These are phyloP conservation scores for Poeciliopsis prolifica DNA, from an alignment of 2,113 vertebrate species.

Conservation along the genomic window DNA sequence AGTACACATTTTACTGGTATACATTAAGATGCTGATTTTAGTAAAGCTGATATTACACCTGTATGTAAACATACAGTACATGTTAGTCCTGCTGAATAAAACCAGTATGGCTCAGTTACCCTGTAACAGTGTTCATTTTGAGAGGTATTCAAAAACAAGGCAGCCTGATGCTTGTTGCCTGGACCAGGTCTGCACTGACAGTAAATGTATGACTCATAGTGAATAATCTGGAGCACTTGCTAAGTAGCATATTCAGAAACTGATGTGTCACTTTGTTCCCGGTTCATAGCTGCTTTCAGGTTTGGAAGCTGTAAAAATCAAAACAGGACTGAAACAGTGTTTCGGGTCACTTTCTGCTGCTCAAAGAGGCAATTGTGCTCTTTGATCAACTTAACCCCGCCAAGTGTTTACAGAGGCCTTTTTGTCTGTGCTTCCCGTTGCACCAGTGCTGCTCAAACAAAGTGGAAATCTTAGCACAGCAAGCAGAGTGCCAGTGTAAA, in stretches of 20 bases:
- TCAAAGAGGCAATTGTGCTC: not conserved
- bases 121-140: constrained; percentile 47
- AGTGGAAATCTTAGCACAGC: not conserved
- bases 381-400: not conserved
- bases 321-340: not conserved
- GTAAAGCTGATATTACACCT: constrained; percentile 1
- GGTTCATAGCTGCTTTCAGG: not conserved
- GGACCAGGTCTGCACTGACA: constrained; percentile 19
- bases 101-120: constrained; percentile 51
- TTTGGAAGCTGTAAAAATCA: constrained; percentile 1
- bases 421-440: not conserved
- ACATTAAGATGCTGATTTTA: not conserved
- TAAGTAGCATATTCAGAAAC: constrained; percentile 18
- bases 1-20: not conserved
- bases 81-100: constrained; percentile 28
- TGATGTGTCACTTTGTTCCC: not conserved
- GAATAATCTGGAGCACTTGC: constrained; percentile 12
- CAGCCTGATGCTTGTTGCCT: constrained; percentile 33
- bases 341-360: not conserved
- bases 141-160: constrained; percentile 57
- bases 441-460: not conserved
- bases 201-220: constrained; percentile 1
- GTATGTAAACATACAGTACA: constrained; percentile 24
- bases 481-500: not conserved
- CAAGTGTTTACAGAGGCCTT: not conserved